A percentile compares a stretch with the other conserved stretches of the same genome.
These are phyloP conservation scores for Nomada fabriciana DNA, from an alignment of 2,888 invertebrate genomes.

Conservation along the genomic window DNA sequence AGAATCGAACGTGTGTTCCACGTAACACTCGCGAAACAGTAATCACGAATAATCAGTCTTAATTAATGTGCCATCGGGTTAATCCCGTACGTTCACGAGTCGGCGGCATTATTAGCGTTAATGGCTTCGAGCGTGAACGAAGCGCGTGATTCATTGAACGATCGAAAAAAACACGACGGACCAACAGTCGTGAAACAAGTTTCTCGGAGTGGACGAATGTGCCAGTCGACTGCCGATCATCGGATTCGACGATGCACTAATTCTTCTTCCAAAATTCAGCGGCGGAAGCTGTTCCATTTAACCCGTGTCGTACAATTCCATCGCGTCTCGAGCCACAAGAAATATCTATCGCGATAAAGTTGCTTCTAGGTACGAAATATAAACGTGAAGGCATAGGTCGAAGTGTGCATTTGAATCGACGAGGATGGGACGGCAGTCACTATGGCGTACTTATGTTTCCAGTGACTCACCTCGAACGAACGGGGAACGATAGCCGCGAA, in stretches of 20 bases:
- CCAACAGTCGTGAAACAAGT: conserved; percentile 54
- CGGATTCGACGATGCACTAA: conserved; percentile 40
- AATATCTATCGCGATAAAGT: too few species aligned
- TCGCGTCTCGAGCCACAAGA: not conserved
- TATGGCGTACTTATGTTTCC: not conserved
- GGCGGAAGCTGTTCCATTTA: conserved; percentile 1
- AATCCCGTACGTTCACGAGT: conserved; percentile 7
- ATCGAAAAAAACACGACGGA: conserved; percentile 18
- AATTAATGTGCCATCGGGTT: conserved; percentile 3
- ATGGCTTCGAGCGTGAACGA: conserved; percentile 23
- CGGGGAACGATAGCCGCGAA: conserved; percentile 36
- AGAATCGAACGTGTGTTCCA: not conserved
- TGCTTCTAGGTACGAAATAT: too few species aligned
- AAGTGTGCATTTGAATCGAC: not conserved
- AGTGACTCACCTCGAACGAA: conserved; percentile 26
- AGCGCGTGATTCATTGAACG: conserved; percentile 36
- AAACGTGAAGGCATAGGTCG: not conserved
- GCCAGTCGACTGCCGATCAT: conserved; percentile 43
- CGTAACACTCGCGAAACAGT: not conserved
- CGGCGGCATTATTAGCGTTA: conserved; percentile 18
- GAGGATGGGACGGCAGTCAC: not conserved
- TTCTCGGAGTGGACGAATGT: conserved; percentile 40
- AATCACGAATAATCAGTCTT: not conserved
- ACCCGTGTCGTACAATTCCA: not conserved
- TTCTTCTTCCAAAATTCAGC: conserved; percentile 6